phyloP scores from a whole-genome alignment of 2,888 invertebrate genomes.

The Rhodophaea formosa region DNA sequence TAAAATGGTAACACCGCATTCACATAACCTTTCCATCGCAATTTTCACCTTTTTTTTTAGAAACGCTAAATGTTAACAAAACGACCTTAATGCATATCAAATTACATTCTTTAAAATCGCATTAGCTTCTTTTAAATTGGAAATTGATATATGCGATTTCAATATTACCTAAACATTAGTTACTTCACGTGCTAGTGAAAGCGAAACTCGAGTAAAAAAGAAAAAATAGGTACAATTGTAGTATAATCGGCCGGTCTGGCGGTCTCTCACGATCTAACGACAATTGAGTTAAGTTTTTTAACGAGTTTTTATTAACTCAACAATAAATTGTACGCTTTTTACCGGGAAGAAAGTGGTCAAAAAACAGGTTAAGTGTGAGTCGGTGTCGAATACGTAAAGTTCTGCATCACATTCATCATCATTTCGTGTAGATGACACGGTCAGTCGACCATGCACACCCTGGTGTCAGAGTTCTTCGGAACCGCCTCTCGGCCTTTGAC shows the following conservation, averaged over 20 bases:
- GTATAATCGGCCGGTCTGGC: conserved; percentile 33
- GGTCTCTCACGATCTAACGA: conserved; percentile 46
- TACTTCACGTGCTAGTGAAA: conserved; percentile 63
- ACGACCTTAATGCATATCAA: conserved; percentile 12
- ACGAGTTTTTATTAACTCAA: conserved; percentile 36
- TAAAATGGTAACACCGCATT: too few relatives aligned
- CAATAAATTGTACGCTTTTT: conserved; percentile 48
- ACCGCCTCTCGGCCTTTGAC: too few relatives aligned
- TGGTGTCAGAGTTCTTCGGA: too few relatives aligned
- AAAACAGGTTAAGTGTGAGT: conserved; percentile 33
- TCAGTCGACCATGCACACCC: too few relatives aligned
- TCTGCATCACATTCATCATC: too few relatives aligned
- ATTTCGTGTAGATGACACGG: too few relatives aligned
- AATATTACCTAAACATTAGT: conserved; percentile 23
- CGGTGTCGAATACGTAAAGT: too few relatives aligned
- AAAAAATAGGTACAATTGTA: conserved; percentile 35
- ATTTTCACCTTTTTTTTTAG: not conserved
- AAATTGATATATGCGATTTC: conserved; percentile 13
- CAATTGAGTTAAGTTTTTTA: conserved; percentile 73
- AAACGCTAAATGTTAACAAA: conserved; percentile 10
- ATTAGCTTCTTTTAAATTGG: conserved; percentile 11
- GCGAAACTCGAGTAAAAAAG: conserved; percentile 46
- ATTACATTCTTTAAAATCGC: conserved; percentile 15
- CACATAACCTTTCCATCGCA: not conserved
- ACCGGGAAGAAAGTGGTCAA: conserved; percentile 63